phyloP scores from a whole-genome alignment of 2,888 invertebrate species.

The Mycalesis mineus region DNA sequence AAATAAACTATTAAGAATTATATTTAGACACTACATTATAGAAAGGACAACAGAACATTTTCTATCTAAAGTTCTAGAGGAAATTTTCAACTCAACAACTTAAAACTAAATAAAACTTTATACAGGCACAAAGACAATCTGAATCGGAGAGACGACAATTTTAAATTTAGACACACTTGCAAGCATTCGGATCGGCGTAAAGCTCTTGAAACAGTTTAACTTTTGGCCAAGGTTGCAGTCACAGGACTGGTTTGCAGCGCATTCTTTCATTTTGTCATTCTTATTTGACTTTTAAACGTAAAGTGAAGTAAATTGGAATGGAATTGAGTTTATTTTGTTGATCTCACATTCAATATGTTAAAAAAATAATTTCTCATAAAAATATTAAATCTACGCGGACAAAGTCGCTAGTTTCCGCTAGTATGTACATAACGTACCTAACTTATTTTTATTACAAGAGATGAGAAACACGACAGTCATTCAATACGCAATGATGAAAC shows the following conservation, averaged over 20 bases:
- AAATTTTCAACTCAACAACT: neutral
- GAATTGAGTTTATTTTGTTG: too few relatives aligned
- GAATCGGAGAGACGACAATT: neutral
- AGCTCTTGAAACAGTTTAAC: conserved; percentile 7
- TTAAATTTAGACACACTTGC: neutral
- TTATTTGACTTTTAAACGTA: neutral
- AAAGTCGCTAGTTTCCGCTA: too few relatives aligned
- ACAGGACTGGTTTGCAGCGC: neutral
- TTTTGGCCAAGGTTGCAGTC: neutral
- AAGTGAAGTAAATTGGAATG: neutral
- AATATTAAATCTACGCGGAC: too few relatives aligned
- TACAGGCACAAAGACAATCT: neutral
- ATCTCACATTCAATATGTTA: too few relatives aligned
- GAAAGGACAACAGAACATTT: too few relatives aligned
- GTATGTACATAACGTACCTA: too few relatives aligned
- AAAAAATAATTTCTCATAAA: too few relatives aligned
- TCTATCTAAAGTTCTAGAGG: too few relatives aligned
- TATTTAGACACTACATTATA: too few relatives aligned
- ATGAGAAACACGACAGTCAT: neutral
- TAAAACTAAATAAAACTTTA: neutral
- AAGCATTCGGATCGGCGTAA: neutral
- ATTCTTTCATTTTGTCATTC: neutral
- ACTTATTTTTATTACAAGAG: neutral
- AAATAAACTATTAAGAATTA: too few relatives aligned
- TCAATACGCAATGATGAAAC: neutral